Base-by-base conservation (phyloP, 2,888 invertebrate genomes). In the Cheilosia variabilis region DNA sequence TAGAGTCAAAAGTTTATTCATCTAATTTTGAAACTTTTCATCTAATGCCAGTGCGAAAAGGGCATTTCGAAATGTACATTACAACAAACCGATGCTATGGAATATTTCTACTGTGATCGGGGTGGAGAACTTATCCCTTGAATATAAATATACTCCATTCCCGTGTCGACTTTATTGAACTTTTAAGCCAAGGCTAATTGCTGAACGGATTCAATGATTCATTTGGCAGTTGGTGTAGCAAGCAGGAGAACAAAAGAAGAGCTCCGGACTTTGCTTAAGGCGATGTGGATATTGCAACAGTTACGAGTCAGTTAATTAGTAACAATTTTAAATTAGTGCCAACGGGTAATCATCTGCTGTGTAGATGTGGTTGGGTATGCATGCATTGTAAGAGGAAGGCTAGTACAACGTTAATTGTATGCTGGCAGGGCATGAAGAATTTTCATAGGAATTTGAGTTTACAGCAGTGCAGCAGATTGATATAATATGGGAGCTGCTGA, bases 251-350 rank as follows among this genome's bases (percentile, higher is more conserved):
- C 19, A 58, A 50, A 69, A 41, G 31, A 71, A 17, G 13, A 41
- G 58, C 47, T 37, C 17, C 55, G 19, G 13, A 71, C 17, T 24
- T 22, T 15, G 62, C 73, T 52, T 53, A 22, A 27, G 63, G 73
- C 50, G 53, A 27, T 73, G 62, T 62, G 73, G 73, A 63, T 63
- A 73, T 41, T 62, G 72, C 43, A 43, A 53, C 43, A 73, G 62
- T 63, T 53, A 22, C 62, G 45, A 63, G 41, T 10, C 53, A 4
- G 73, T 63, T 72, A 73, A 73, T 73, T 73, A 73, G 63, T 15
- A 63, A 22, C 73, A 73, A 73, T 43, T 73, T 73, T 31, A 63
- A 73, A 73, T 73, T 73, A 73, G 45, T 62, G 63, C 73, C 63
- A 55, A 62, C 43, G 73, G 63, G 45, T 55, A 53, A 63, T 62